Evolutionary conservation across 64 coral and sea anemone species (phyloP).

Genomic region (Stichodactyla helianthus): DNA sequence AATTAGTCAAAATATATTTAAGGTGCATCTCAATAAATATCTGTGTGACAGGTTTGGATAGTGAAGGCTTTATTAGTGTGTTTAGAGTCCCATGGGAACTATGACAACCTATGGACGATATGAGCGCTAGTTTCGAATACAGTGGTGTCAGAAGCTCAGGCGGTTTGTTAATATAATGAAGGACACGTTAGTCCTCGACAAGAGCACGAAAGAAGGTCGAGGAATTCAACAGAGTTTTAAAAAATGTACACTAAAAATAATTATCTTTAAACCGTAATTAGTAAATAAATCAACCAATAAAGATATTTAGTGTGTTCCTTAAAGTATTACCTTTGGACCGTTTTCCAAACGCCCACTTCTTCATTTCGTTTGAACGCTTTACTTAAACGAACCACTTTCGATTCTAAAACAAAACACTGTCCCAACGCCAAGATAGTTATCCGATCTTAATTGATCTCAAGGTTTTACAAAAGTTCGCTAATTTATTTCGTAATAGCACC

Average conservation of each 20-base stretch:
- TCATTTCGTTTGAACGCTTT: neutral
- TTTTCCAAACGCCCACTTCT: constrained; percentile 1
- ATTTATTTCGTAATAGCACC: neutral
- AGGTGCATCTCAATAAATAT: no score
- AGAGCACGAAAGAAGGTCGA: neutral
- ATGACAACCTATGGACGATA: no score
- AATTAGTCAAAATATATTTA: no score
- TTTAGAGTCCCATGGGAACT: no score
- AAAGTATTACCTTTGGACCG: neutral
- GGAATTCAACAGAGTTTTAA: neutral
- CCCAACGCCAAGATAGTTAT: neutral
- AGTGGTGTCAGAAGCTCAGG: no score
- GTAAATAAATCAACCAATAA: neutral
- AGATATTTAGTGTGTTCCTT: neutral
- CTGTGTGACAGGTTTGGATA: no score
- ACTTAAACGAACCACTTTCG: neutral
- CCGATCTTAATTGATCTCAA: neutral
- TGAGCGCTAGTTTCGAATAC: no score
- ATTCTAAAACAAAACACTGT: neutral
- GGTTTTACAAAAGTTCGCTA: neutral
- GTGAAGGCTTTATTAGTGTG: no score
- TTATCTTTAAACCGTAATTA: neutral
- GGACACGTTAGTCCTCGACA: neutral
- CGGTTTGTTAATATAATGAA: neutral
- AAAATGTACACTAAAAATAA: neutral